These are phyloP conservation scores for Bimastos eiseni DNA, from an alignment of 2,888 invertebrate genomes.

Conservation along the genomic window DNA sequence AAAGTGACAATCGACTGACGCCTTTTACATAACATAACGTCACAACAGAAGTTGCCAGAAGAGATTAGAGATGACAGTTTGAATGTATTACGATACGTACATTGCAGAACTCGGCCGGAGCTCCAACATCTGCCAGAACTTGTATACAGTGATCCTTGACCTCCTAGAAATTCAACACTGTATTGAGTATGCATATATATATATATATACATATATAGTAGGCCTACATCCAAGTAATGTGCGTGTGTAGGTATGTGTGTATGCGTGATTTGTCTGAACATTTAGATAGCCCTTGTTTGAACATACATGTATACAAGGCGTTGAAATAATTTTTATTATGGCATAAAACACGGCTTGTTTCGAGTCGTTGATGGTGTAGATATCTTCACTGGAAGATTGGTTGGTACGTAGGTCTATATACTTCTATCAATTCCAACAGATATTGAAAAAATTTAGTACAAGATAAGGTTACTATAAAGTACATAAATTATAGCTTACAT, in stretches of 20 bases:
- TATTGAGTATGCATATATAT: neutral
- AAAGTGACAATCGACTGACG: neutral
- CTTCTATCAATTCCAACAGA: neutral
- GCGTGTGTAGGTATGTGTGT: neutral
- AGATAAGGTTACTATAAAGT: too few relatives aligned
- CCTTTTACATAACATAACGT: neutral
- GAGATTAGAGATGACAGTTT: neutral
- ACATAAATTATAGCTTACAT: too few relatives aligned
- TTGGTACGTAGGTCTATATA: neutral
- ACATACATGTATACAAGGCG: too few relatives aligned
- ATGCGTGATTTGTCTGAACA: neutral
- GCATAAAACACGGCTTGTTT: neutral
- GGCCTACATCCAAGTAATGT: neutral
- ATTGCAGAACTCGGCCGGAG: slow-evolving; percentile 35
- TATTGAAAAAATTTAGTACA: neutral
- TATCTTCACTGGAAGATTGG: neutral
- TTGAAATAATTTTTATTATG: neutral
- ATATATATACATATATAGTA: neutral
- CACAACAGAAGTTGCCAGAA: neutral
- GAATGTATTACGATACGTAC: slow-evolving; percentile 28
- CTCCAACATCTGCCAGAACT: slow-evolving; percentile 36
- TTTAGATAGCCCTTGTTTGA: neutral
- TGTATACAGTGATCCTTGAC: slow-evolving; percentile 33
- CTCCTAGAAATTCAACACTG: slow-evolving; percentile 22
- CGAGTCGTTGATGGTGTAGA: neutral